Conservation (phyloP, 2,888 invertebrate species). For the Leucophenga maculata region DNA sequence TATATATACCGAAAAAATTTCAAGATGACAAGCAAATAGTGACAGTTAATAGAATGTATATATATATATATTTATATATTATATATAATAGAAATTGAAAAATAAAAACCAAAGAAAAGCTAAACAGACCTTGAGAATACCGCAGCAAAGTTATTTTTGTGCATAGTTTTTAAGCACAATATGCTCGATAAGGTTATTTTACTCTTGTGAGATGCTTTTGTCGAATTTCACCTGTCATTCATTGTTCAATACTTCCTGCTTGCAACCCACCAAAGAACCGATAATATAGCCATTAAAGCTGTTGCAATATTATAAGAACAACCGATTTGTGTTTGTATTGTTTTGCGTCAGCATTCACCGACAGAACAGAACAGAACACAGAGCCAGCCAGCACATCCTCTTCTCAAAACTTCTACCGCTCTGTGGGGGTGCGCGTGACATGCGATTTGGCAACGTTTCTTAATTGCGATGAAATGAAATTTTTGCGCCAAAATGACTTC, state of each 20-base stretch:
- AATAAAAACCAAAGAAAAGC: neutral
- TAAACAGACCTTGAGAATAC: constrained; percentile 7
- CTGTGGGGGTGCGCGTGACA: neutral
- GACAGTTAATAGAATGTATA: neutral
- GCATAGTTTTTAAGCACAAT: neutral
- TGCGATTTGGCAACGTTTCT: constrained; percentile 15
- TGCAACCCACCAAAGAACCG: neutral
- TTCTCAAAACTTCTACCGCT: neutral
- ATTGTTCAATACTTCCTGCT: constrained; percentile 7
- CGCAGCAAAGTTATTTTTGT: neutral
- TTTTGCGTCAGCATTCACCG: constrained; percentile 21
- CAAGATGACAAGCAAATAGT: neutral
- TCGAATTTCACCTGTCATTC: neutral
- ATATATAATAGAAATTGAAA: neutral
- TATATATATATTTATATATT: neutral
- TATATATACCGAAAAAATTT: too few relatives aligned
- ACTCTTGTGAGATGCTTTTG: neutral
- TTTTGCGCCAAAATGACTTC: constrained; percentile 3
- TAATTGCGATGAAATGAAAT: constrained; percentile 7
- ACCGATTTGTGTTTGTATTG: constrained; percentile 1
- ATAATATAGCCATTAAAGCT: too few relatives aligned
- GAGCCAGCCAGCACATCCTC: neutral
- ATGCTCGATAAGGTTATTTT: neutral
- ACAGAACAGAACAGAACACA: neutral
- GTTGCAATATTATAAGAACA: neutral